A percentile compares a stretch with the other conserved stretches of the same genome.
Conservation (phyloP, 2,113 vertebrate genomes). For the Pedetes capensis region DNA sequence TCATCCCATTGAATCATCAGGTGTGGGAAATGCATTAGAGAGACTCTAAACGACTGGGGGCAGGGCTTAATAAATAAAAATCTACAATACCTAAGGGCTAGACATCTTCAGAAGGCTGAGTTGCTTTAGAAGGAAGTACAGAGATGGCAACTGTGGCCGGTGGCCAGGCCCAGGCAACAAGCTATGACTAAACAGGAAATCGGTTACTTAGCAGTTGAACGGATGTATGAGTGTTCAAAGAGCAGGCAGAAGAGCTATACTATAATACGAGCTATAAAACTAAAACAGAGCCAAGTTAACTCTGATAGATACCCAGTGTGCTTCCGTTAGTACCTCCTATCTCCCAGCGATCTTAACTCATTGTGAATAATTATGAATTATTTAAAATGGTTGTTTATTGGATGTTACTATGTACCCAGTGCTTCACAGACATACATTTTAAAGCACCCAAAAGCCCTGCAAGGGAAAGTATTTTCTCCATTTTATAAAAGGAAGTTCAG, state of each 20-base stretch:
- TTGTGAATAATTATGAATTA: background rate
- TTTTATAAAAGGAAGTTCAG: background rate
- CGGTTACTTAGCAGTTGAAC: slow-evolving; percentile 5
- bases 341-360: background rate
- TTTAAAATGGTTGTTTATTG: background rate
- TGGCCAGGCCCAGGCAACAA: slow-evolving; percentile 22
- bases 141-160: background rate
- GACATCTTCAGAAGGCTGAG: background rate
- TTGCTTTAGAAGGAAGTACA: background rate
- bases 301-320: background rate
- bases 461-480: background rate
- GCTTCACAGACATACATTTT: background rate
- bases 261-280: background rate
- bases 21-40: background rate
- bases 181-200: slow-evolving; percentile 74
- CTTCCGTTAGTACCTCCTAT: background rate
- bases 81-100: background rate
- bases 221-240: slow-evolving; percentile 37
- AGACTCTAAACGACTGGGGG: background rate
- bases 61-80: background rate
- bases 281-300: background rate
- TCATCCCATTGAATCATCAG: slow-evolving; percentile 5
- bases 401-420: background rate
- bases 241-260: background rate
- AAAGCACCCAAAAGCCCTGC: background rate